These are phyloP conservation scores for Eilema sororculum DNA, from an alignment of 2,888 invertebrate species.

Conservation along the genomic window DNA sequence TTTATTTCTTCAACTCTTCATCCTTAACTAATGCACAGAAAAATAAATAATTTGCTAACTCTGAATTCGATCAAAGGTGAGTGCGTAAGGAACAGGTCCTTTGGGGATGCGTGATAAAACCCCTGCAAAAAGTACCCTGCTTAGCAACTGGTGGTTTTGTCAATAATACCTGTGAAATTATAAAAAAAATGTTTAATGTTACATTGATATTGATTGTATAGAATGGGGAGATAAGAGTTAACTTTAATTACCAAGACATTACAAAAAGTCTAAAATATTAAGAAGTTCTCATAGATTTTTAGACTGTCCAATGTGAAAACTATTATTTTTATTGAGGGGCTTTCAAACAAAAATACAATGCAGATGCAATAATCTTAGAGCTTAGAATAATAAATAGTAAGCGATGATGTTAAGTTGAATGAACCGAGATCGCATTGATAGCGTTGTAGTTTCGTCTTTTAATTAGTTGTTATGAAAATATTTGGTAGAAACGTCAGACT, in stretches of 20 bases:
- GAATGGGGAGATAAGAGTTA: too few relatives aligned
- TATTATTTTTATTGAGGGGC: background rate
- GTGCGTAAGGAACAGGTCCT: background rate
- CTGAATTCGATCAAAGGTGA: background rate
- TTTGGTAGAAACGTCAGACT: constrained; percentile 12
- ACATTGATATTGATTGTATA: too few relatives aligned
- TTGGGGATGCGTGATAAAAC: background rate
- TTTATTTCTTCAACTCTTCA: background rate
- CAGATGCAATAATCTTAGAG: background rate
- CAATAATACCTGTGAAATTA: background rate
- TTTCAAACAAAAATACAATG: too few relatives aligned
- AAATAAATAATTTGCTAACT: background rate
- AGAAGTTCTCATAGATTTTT: background rate
- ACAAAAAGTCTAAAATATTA: background rate
- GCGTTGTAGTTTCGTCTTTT: constrained; percentile 10
- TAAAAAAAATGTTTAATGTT: too few relatives aligned
- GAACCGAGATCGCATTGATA: background rate
- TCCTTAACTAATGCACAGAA: background rate
- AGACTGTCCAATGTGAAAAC: background rate
- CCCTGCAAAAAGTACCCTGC: background rate
- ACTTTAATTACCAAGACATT: background rate
- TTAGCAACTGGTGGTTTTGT: background rate
- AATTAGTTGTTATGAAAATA: constrained; percentile 9
- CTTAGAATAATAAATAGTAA: background rate
- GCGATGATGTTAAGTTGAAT: background rate